Evolutionary conservation across 2,888 invertebrate species (phyloP), one percentile per base, ranked within the genome.

Genomic region (Stictocephala bisonia): DNA sequence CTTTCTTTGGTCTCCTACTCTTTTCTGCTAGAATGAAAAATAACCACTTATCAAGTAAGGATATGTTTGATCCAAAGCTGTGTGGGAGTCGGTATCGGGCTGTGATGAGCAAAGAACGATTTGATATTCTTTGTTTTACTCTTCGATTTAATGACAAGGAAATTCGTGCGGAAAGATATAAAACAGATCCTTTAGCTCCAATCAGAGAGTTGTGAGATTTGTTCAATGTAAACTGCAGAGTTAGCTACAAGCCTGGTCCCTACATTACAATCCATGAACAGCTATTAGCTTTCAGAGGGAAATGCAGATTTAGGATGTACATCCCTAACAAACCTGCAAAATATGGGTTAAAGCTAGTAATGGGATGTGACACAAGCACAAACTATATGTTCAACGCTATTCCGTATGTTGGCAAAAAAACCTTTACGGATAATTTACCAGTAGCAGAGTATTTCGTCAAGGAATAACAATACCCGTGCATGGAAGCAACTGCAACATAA

Each of bases 261-360:
- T 74, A 74, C 67, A 71, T 73, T 7, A 79, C 77, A 4, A 72
- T 80, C 7, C 79, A 79, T 20, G 77, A 80, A 67, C 77, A 78
- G 56, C 35, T 79, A 11, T 51, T 79, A 20, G 29, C 56, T 24
- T 81, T 79, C 71, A 70, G 75, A n/a, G 79, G 78, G 9, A 41
- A 75, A 29, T 78, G 77, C 29, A 20, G 27, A 11, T 79, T 78
- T 35, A 71, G 74, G 68, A 74, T 79, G 40, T 79, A 79, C 67
- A 75, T 78, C 7, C 75, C 76, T 0, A 67, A 60, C 13, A 79
- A 80, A 53, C 76, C 79, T 1, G 77, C 73, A 31, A 77, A 76
- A 56, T 79, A 78, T 64, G 77, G 78, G 2, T 13, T 80, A 9
- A 80, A 80, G 76, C 1, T 71, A 2, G 58, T 71, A 4, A 71